Evolutionary conservation across 2,797 vertebrate genomes (phyloP).

Genomic region (Schizopygopsis malacanthus): DNA sequence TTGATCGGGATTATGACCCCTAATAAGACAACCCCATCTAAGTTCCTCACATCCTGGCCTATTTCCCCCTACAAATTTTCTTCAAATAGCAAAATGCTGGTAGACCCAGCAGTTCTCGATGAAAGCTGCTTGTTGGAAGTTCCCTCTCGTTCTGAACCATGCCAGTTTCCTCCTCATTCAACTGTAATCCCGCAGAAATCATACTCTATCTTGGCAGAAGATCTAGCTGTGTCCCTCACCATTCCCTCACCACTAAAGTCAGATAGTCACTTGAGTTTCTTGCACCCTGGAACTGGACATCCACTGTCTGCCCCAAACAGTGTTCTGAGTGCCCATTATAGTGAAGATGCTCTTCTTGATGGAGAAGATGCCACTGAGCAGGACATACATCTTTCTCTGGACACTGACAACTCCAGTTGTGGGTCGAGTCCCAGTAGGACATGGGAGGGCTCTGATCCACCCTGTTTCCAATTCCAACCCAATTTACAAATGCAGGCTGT

Average conservation of each 20-base stretch:
- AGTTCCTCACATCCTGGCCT: slow-evolving; percentile 78
- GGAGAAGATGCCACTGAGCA: slow-evolving; percentile 93
- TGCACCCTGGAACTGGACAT: slow-evolving; percentile 79
- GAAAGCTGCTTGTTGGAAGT: slow-evolving; percentile 95
- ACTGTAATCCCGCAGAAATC: slow-evolving; percentile 67
- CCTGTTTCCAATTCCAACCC: slow-evolving; percentile 85
- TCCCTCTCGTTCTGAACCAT: slow-evolving; percentile 73
- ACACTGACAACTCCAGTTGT: slow-evolving; percentile 93
- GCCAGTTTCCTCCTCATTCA: slow-evolving; percentile 67
- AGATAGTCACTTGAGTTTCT: slow-evolving; percentile 93
- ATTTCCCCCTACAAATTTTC: slow-evolving; percentile 83
- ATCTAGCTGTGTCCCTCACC: slow-evolving; percentile 95
- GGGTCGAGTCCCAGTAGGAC: slow-evolving; percentile 80
- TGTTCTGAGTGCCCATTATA: slow-evolving; percentile 89
- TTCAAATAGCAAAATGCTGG: slow-evolving; percentile 75
- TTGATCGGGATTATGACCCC: slow-evolving; percentile 71
- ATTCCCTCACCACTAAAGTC: slow-evolving; percentile 97
- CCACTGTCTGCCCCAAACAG: slow-evolving; percentile 83
- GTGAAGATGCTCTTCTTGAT: slow-evolving; percentile 90
- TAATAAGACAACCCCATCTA: slow-evolving; percentile 75
- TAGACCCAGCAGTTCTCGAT: slow-evolving; percentile 90
- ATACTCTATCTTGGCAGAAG: slow-evolving; percentile 91
- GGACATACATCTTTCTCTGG: slow-evolving; percentile 92
- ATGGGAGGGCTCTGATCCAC: slow-evolving; percentile 59
- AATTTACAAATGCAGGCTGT: slow-evolving; percentile 93